These are phyloP conservation scores for Syrista parreyssii DNA, from an alignment of 2,888 invertebrate genomes.

Conservation along the genomic window DNA sequence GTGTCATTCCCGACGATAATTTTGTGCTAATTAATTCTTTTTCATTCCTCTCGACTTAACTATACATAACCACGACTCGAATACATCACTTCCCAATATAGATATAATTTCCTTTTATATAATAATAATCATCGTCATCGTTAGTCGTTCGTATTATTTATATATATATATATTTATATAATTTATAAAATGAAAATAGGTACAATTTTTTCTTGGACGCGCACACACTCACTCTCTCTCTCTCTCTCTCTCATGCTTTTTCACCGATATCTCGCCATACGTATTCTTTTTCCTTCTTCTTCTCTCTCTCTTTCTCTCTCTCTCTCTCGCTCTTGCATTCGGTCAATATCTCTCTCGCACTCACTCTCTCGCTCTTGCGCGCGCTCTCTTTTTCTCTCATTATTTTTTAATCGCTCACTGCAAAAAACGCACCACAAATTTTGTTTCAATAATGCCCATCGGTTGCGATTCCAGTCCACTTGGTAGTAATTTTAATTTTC, in stretches of 20 bases:
- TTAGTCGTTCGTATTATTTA: constrained; percentile 23
- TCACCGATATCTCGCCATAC: too few species aligned
- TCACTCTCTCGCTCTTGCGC: not conserved
- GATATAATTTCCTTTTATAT: constrained; percentile 61
- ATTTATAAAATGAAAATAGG: constrained; percentile 67
- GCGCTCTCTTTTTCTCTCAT: constrained; percentile 31
- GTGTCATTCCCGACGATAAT: constrained; percentile 33
- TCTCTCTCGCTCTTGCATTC: constrained; percentile 4
- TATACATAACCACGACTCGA: constrained; percentile 63
- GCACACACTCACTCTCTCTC: not conserved
- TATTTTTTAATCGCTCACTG: constrained; percentile 40
- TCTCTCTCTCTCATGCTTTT: not conserved
- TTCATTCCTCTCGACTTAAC: constrained; percentile 53
- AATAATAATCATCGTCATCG: constrained; percentile 48
- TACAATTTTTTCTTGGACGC: constrained; percentile 51
- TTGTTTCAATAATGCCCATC: constrained; percentile 64
- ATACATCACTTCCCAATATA: constrained; percentile 64
- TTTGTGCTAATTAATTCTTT: constrained; percentile 39
- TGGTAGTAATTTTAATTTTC: constrained; percentile 54
- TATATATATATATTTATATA: constrained; percentile 60
- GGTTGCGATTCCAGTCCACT: constrained; percentile 67
- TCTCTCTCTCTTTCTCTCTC: constrained; percentile 38
- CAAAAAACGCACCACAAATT: constrained; percentile 65
- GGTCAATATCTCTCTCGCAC: not conserved
- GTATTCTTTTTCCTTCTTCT: constrained; percentile 42